Base-by-base conservation (phyloP, 2,888 invertebrate genomes). In the Pterostichus madidus region DNA sequence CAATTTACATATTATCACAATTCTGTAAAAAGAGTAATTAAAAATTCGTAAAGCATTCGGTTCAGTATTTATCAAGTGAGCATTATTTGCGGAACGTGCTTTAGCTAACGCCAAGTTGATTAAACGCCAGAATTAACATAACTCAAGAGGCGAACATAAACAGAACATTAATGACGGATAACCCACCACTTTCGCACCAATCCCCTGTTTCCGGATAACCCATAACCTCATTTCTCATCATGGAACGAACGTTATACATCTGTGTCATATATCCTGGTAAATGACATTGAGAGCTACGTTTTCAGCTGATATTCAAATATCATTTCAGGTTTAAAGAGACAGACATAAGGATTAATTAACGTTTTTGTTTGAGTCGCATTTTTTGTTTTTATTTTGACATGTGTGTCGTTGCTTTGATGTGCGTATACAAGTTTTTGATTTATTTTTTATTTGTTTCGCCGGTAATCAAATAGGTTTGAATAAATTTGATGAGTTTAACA, bases 81-180 rank as follows among this genome's bases (percentile, higher is more conserved):
- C 49, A 64, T 13, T 71, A 71, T 71, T 71, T 71, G 68, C 68
- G 7, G 68, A 71, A 71, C 68, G 68, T 71, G 68, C 68, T 71
- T 17, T 7, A 13, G 44, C 64, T 15, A 71, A 39, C 39, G 39
- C 44, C 46, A 71, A 71, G 39, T 17, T 44, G 44, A 71, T 71
- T 71, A 71, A 71, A 17, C 68, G 13, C 10, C 15, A 17, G 32
- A 71, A 71, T 71, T 39, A 71, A 64, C 64, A 64, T 64, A 64
- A 71, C 68, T 71, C 68, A 71, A 71, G 68, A 71, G 68, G 17
- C 44, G 68, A 17, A 31, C 44, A 71, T 71, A 71, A 71, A 71
- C 68, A 71, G 44, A 56, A 17, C 56, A 17, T 8, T 71, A 71
- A 71, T 46, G 68, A 71, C 44, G 68, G 39, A 71, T 71, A 44